Evolutionary conservation across 2,888 invertebrate genomes (phyloP).

Genomic region (Drepanosiphum platanoidis): DNA sequence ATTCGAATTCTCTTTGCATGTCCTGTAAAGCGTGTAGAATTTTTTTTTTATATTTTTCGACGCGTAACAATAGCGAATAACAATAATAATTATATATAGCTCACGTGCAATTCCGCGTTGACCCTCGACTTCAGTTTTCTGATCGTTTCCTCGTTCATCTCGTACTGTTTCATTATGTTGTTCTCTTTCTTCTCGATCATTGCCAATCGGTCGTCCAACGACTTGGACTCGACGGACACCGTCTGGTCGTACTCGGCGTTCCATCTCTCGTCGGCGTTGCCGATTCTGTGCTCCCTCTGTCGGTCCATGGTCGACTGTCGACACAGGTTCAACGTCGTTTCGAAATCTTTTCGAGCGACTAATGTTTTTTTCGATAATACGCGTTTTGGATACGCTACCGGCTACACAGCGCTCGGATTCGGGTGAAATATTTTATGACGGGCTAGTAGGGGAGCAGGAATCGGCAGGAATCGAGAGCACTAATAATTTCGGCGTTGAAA

Average conservation of each 20-base stretch:
- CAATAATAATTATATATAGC: not conserved
- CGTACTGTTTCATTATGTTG: slow-evolving; percentile 55
- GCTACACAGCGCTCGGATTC: no score
- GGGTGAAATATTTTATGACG: no score
- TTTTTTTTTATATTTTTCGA: no score
- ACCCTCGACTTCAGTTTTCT: slow-evolving; percentile 44
- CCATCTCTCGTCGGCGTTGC: slow-evolving; percentile 25
- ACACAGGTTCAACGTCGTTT: no score
- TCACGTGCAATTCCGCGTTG: slow-evolving; percentile 40
- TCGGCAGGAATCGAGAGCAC: no score
- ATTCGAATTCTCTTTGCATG: slow-evolving; percentile 81
- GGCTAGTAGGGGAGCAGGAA: no score
- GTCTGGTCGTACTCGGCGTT: slow-evolving; percentile 16
- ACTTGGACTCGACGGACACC: slow-evolving; percentile 3
- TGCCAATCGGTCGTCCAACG: slow-evolving; percentile 34
- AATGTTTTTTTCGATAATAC: no score
- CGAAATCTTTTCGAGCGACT: no score
- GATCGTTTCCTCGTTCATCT: slow-evolving; percentile 49
- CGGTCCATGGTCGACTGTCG: slow-evolving; percentile 34
- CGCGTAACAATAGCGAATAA: not conserved
- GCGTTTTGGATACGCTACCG: no score
- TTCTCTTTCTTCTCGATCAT: slow-evolving; percentile 56
- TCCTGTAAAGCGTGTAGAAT: slow-evolving; percentile 72
- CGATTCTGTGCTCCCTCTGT: slow-evolving; percentile 23
- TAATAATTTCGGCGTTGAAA: no score